Evolutionary conservation across 2,797 vertebrate species (phyloP).

Genomic region (Notamacropus eugenii): DNA sequence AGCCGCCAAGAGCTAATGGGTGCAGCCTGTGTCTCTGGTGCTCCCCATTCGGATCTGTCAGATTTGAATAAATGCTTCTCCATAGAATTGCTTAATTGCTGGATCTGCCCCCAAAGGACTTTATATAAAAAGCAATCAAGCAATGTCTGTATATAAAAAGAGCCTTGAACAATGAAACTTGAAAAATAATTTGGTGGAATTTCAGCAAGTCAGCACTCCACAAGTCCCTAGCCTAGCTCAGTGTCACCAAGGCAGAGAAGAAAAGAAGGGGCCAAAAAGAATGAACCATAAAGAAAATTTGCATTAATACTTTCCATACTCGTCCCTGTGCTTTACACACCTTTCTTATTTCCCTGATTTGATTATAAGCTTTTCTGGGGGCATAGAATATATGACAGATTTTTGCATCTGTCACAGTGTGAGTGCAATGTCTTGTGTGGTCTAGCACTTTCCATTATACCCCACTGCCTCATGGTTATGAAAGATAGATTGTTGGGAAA

Average conservation of each 20-base stretch:
- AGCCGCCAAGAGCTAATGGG: slow-evolving; percentile 36
- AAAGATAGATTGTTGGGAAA: neutral
- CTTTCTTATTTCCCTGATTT: slow-evolving; percentile 3
- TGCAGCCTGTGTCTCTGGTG: slow-evolving; percentile 54
- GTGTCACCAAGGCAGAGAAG: neutral
- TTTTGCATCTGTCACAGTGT: neutral
- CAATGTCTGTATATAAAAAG: slow-evolving; percentile 57
- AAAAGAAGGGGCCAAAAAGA: neutral
- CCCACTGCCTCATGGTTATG: neutral
- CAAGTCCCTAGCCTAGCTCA: neutral
- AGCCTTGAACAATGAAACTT: slow-evolving; percentile 45
- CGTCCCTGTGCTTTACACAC: slow-evolving; percentile 22
- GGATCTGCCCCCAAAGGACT: slow-evolving; percentile 57
- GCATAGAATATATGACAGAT: neutral
- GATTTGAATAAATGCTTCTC: slow-evolving; percentile 52
- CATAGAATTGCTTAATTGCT: slow-evolving; percentile 67
- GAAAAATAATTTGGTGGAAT: slow-evolving; percentile 48
- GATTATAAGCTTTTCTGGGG: neutral
- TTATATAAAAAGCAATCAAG: slow-evolving; percentile 43
- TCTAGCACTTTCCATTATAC: neutral
- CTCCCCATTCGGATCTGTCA: slow-evolving; percentile 45
- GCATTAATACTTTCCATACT: neutral
- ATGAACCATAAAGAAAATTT: neutral
- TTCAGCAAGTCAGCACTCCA: slow-evolving; percentile 12
- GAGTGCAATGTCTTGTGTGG: neutral